Evolutionary conservation across 2,113 vertebrate species (phyloP), one percentile per base, ranked within the genome.

Genomic region (Siphamia tubifer): DNA sequence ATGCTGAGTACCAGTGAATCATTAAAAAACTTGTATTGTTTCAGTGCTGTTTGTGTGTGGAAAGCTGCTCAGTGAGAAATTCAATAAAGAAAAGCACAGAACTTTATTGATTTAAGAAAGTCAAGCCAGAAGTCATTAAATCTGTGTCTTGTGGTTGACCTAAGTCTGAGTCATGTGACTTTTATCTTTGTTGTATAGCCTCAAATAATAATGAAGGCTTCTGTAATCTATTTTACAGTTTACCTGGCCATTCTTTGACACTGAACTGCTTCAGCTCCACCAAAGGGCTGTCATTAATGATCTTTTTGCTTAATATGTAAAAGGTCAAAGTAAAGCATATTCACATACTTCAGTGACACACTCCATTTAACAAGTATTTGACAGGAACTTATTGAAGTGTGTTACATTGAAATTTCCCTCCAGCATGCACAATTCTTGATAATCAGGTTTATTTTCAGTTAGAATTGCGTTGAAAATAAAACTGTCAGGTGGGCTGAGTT

Each of bases 161-260:
- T 21, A 27, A 66, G 9, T 57, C 35, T 36, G 28, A 21, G 13
- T 66, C 57, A 44, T 42, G 12, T 58, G 61, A 58, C 19, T 23
- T 49, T 4, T 13, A 12, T 54, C 23, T 44, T 54, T 30, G 25
- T 83, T 38, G 60, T 51, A 35, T 44, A 13, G 45, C 11, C 24
- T n/a, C 31, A 38, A 40, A 25, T 58, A 11, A 20, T 23, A 38
- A 40, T 27, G 44, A 20, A 62, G 19, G 35, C 1, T 4, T 58
- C 68, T 35, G 4, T 31, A 43, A 54, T 48, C 69, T 20, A n/a
- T 32, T 42, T 36, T 38, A 6, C 27, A 21, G 25, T 30, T 13
- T 12, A 30, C 42, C 6, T 35, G 13, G 61, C 25, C 20, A 3
- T 3, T 8, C 10, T 23, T n/a, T n/a, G n/a, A n/a, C n/a, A 20